Evolutionary conservation across 2,797 vertebrate species (phyloP).

Genomic region (Macrochelys suwanniensis): DNA sequence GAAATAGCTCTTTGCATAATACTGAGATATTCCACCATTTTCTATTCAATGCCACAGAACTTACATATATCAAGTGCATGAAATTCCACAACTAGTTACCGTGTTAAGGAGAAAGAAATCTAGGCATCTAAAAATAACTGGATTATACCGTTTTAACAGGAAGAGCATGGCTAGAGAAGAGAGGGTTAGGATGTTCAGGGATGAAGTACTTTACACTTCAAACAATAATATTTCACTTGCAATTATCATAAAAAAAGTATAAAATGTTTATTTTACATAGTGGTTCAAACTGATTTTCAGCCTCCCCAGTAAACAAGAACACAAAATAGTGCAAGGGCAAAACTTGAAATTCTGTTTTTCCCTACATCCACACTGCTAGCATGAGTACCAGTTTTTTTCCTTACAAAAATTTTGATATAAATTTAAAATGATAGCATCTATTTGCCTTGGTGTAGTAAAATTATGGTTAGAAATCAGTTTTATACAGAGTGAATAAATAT

Average conservation of each 20-base stretch:
- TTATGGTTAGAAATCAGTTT: slow-evolving; percentile 71
- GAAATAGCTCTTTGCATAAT: neutral
- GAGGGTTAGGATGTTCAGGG: neutral
- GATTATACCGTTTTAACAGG: neutral
- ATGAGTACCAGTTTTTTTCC: slow-evolving; percentile 41
- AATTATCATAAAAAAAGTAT: slow-evolving; percentile 75
- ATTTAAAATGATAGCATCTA: slow-evolving; percentile 62
- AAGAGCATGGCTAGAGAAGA: neutral
- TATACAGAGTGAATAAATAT: slow-evolving; percentile 74
- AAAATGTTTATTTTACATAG: slow-evolving; percentile 72
- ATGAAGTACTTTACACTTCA: slow-evolving; percentile 26
- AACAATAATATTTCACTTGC: slow-evolving; percentile 46
- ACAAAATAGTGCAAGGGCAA: neutral
- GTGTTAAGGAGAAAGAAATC: neutral
- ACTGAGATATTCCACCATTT: neutral
- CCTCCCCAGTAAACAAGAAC: slow-evolving; percentile 4
- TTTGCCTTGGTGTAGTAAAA: slow-evolving; percentile 61
- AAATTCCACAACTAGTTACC: neutral
- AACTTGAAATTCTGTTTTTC: neutral
- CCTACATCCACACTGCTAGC: slow-evolving; percentile 21
- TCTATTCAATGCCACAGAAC: neutral
- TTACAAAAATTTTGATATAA: slow-evolving; percentile 48
- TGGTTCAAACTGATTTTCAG: slow-evolving; percentile 59
- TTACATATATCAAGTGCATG: neutral
- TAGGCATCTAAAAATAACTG: neutral